These are phyloP conservation scores for Argyresthia albistria DNA, from an alignment of 2,888 invertebrate species.

Conservation along the genomic window DNA sequence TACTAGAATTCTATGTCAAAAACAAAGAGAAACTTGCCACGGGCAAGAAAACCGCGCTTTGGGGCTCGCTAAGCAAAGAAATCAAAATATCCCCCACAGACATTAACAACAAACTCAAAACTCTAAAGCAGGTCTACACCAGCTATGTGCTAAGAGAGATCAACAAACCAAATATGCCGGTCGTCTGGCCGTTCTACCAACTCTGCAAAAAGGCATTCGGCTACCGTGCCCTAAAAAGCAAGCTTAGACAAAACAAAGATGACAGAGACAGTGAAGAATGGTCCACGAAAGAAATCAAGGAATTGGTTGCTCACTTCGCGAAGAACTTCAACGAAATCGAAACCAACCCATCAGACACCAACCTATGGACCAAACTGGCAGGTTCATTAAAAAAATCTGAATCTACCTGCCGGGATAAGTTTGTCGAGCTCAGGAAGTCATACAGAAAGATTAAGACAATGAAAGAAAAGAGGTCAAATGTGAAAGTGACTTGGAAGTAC, in stretches of 20 bases:
- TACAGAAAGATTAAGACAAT: slow-evolving; percentile 53
- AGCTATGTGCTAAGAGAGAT: slow-evolving; percentile 49
- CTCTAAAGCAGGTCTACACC: slow-evolving; percentile 50
- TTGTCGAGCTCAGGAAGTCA: slow-evolving; percentile 46
- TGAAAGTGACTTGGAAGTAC: slow-evolving; percentile 56
- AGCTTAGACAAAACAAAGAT: slow-evolving; percentile 36
- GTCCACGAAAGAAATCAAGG: slow-evolving; percentile 45
- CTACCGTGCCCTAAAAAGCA: slow-evolving; percentile 44
- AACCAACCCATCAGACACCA: slow-evolving; percentile 24
- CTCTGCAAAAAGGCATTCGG: slow-evolving; percentile 60
- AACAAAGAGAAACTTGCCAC: slow-evolving; percentile 50
- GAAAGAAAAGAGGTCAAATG: slow-evolving; percentile 39
- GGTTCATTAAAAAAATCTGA: slow-evolving; percentile 29
- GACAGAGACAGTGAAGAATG: slow-evolving; percentile 38
- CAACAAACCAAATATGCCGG: slow-evolving; percentile 48
- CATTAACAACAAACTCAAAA: slow-evolving; percentile 50
- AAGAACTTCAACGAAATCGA: slow-evolving; percentile 32
- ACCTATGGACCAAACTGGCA: slow-evolving; percentile 32
- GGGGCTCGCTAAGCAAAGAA: slow-evolving; percentile 40
- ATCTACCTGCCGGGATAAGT: slow-evolving; percentile 39
- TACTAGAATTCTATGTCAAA: slow-evolving; percentile 50
- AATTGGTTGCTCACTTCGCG: slow-evolving; percentile 37
- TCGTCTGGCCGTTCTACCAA: slow-evolving; percentile 54
- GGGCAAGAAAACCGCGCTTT: slow-evolving; percentile 33
- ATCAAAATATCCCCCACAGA: slow-evolving; percentile 40